phyloP scores from a whole-genome alignment of 2,888 invertebrate species.

The Cryptosula pallasiana region DNA sequence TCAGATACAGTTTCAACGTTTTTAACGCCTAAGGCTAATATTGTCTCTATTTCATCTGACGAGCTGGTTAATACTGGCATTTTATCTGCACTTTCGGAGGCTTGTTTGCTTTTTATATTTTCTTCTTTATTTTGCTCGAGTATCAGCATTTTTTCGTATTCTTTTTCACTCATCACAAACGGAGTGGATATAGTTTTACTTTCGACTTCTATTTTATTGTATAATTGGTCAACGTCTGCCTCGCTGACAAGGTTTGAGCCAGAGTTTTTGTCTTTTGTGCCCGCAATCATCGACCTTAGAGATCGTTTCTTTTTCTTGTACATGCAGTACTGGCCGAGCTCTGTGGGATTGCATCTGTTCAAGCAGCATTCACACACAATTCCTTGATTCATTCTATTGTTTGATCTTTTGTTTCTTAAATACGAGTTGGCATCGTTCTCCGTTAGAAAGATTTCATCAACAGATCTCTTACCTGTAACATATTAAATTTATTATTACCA shows the following conservation, averaged over 20 bases:
- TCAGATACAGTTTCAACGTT: neutral
- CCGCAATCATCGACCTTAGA: neutral
- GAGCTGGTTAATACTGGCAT: neutral
- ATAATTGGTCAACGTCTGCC: neutral
- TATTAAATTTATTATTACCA: too few species aligned
- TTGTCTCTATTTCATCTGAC: neutral
- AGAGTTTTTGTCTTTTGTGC: neutral
- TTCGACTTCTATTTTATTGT: neutral
- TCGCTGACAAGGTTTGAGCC: neutral
- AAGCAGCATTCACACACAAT: slow-evolving; percentile 28
- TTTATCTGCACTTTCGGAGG: neutral
- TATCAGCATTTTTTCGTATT: neutral
- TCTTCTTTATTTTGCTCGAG: neutral
- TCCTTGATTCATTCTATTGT: slow-evolving; percentile 22
- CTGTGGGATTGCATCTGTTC: slow-evolving; percentile 20
- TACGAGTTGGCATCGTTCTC: neutral
- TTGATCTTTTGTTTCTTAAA: neutral
- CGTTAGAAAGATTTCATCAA: slow-evolving; percentile 9
- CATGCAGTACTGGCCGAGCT: slow-evolving; percentile 26
- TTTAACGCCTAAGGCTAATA: neutral
- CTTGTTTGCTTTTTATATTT: neutral
- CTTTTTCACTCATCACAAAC: neutral
- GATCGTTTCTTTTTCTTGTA: neutral
- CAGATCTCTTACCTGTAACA: too few species aligned
- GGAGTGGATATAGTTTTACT: neutral